Base-by-base conservation (phyloP, 2,888 invertebrate species). In the Gnatocerus cornutus region DNA sequence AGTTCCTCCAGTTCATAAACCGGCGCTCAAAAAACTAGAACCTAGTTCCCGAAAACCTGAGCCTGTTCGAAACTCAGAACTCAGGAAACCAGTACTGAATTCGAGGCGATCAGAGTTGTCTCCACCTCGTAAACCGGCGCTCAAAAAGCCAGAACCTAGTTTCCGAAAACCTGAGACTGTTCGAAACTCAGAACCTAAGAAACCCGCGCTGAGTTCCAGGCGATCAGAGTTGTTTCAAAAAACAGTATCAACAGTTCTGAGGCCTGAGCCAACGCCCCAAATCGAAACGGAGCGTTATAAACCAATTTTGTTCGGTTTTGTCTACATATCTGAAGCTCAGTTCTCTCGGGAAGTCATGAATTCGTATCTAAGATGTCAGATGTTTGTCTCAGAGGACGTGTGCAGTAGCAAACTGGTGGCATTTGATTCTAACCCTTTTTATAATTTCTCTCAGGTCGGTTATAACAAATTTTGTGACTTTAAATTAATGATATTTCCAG, bases 281-380 rank as follows among this genome's bases (percentile, higher is more conserved):
- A n/a, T n/a, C n/a, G n/a, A n/a, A n/a, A n/a, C n/a, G n/a, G n/a
- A n/a, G n/a, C n/a, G n/a, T n/a, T 4, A 10, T 5, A 69, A 77
- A 69, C 73, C 83, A 77, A 79, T 88, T 73, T 80, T 88, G 27
- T 86, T 87, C 74, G 86, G 86, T 46, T 83, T 88, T 68, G 81
- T 88, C 73, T 86, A 87, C 72, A 79, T 88, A 41, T 83, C 86
- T 0, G 86, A 87, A 78, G 87, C 86, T 14, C 84, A 84, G 73
- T 85, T 85, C 78, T 79, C 85, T 30, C 79, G 82, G 52, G 76
- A 80, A 43, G 77, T 80, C 16, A 65, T 76, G 43, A 84, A 81
- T 75, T 85, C 86, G 0, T 88, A 85, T 72, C 76, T 88, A 39
- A 83, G 85, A 72, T 87, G 86, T 74, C 84, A 85, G 73, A 85